Conservation (phyloP, 2,888 invertebrate species). For the Xylota segnis region DNA sequence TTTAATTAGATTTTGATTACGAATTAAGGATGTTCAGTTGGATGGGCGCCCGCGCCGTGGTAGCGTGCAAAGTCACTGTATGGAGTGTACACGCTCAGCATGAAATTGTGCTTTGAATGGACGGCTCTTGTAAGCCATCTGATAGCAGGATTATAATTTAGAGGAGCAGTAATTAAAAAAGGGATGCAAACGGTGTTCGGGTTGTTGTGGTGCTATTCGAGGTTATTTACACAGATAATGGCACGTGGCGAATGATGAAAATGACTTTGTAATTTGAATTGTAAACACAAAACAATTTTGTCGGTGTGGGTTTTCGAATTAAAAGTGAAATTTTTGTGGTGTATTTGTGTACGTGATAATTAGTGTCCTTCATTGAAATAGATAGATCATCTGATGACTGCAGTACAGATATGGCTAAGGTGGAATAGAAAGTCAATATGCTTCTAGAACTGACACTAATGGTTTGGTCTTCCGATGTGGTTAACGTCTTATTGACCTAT, state of each 20-base stretch:
- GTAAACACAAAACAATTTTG: constrained; percentile 23
- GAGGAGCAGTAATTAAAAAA: constrained; percentile 48
- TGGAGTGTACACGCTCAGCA: constrained; percentile 2
- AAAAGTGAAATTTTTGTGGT: neutral
- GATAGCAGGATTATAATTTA: constrained; percentile 53
- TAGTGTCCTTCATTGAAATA: no score
- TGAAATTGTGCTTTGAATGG: constrained; percentile 40
- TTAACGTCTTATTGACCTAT: no score
- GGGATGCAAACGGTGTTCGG: constrained; percentile 25
- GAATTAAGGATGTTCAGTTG: constrained; percentile 47
- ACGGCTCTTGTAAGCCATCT: constrained; percentile 32
- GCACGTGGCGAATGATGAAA: constrained; percentile 39
- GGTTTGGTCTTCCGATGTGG: no score
- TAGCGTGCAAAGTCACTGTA: neutral
- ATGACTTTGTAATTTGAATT: constrained; percentile 41
- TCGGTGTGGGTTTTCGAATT: neutral
- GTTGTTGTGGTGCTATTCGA: constrained; percentile 18
- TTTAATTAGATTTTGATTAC: constrained; percentile 65
- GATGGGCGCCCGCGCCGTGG: constrained; percentile 7
- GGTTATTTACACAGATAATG: constrained; percentile 39
- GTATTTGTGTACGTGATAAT: no score
- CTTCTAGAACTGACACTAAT: no score
- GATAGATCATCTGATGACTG: no score
- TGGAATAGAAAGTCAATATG: no score
- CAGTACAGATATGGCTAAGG: no score